These are phyloP conservation scores for Drosophila leonis DNA, from an alignment of 2,888 invertebrate genomes.

Conservation along the genomic window DNA sequence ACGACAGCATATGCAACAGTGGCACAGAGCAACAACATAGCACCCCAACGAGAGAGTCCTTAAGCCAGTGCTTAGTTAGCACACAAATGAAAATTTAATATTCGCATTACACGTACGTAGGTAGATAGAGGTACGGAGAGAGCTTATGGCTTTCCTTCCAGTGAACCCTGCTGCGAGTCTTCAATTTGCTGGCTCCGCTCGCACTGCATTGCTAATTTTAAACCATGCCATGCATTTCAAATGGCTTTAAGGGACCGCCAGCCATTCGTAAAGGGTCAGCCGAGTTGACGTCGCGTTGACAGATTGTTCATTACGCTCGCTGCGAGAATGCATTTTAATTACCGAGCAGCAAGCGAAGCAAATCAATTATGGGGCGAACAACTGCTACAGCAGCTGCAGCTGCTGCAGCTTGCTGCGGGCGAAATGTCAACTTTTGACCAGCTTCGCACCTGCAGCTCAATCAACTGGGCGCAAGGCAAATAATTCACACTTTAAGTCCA, in stretches of 20 bases:
- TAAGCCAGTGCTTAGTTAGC: conserved; percentile 36
- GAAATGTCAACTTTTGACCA: conserved; percentile 54
- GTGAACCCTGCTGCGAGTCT: background rate
- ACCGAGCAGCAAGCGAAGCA: conserved; percentile 19
- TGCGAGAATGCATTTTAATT: conserved; percentile 58
- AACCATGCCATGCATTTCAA: conserved; percentile 57
- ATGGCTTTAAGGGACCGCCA: conserved; percentile 29
- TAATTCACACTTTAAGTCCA: conserved; percentile 72
- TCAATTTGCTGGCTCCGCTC: background rate
- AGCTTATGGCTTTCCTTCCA: background rate
- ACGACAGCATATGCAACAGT: conserved; percentile 31
- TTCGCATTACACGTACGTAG: conserved; percentile 7
- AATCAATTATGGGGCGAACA: conserved; percentile 54
- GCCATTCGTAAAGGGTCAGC: background rate
- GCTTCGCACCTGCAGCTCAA: conserved; percentile 29
- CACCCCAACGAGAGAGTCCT: conserved; percentile 18
- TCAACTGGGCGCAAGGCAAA: conserved; percentile 62
- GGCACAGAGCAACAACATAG: conserved; percentile 12
- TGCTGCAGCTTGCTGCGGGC: conserved; percentile 43
- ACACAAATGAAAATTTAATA: conserved; percentile 56
- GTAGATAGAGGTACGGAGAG: background rate
- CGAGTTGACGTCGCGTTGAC: conserved; percentile 8
- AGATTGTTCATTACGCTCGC: conserved; percentile 34
- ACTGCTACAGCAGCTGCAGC: background rate
- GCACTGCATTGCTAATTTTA: conserved; percentile 38